Conservation (phyloP, 2,888 invertebrate species). For the Drosophila nigricruria region DNA sequence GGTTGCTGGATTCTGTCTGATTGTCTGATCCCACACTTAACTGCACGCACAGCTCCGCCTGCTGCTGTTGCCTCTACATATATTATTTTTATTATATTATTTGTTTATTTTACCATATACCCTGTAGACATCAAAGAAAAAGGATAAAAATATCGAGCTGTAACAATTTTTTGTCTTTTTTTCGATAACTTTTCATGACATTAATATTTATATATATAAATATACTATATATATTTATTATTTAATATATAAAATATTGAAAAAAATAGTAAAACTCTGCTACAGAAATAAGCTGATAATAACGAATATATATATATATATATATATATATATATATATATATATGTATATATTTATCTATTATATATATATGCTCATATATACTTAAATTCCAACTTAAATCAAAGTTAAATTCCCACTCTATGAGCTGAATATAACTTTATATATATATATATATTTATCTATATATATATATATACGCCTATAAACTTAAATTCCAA, state of each 20-base stretch:
- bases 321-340: not conserved
- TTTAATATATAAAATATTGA: not conserved
- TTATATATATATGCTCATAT: too few species aligned
- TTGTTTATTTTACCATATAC: conserved; percentile 11
- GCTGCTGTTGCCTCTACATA: conserved; percentile 2
- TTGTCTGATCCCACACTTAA: conserved; percentile 34
- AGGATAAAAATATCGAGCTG: not conserved
- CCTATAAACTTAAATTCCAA: not conserved
- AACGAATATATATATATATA: not conserved
- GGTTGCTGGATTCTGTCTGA: conserved; percentile 2
- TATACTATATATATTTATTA: not conserved
- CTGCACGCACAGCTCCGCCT: conserved; percentile 7
- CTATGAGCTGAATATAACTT: too few species aligned
- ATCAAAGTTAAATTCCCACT: too few species aligned
- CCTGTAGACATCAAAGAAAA: not conserved
- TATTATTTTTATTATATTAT: conserved; percentile 12
- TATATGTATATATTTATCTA: not conserved
- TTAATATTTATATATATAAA: not conserved
- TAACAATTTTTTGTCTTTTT: not conserved
- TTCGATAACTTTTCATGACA: not conserved
- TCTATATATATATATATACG: not conserved
- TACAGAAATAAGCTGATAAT: too few species aligned
- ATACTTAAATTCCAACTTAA: not conserved
- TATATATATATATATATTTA: not conserved
- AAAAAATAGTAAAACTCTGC: not conserved